Base-by-base conservation (phyloP, 2,888 invertebrate species). In the Chesias legatella region DNA sequence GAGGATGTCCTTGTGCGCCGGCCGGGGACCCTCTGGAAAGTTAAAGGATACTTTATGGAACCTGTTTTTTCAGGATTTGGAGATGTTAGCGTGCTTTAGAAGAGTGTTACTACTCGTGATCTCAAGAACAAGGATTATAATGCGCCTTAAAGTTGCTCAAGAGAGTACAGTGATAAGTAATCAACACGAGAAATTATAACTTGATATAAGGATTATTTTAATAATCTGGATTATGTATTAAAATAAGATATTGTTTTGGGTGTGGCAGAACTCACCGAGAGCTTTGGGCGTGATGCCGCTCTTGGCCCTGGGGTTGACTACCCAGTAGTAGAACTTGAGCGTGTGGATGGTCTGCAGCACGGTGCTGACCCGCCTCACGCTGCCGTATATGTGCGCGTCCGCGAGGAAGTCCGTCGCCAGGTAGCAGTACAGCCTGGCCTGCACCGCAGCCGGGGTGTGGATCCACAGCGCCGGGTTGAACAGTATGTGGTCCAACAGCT, bases 391-490 rank as follows among this genome's bases (percentile, higher is more conserved):
- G 82, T 98, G 98, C 1, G 98, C 97, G 80, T 99, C 98, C 46
- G 96, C 96, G 44, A 99, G 91, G 89, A 99, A 99, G 83, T 99
- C 99, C n/a, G 98, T 98, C 27, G 99, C 98, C 84, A 99, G 89
- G 88, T 99, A 99, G 69, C 97, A 96, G 90, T 99, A 99, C 33
- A 99, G 92, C 56, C 95, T 91, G 29, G 96, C 95, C 81, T 98
- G 98, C 6, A 99, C 99, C 53, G 95, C 94, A 21, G 98, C 96
- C 33, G 98, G 96, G 7, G 99, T 97, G 88, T 99, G 97, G 69
- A 99, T 98, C 99, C 99, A 99, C 50, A 99, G 90, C 20, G 98
- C 97, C 6, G 99, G 99, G 91, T 99, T 99, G 92, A 99, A 99
- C 56, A 99, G 93, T 45, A 99, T 95, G 90, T 99, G 98, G 89